Evolutionary conservation across 2,797 vertebrate species (phyloP), one percentile per base, ranked within the genome.

Genomic region (Etheostoma nigrum): DNA sequence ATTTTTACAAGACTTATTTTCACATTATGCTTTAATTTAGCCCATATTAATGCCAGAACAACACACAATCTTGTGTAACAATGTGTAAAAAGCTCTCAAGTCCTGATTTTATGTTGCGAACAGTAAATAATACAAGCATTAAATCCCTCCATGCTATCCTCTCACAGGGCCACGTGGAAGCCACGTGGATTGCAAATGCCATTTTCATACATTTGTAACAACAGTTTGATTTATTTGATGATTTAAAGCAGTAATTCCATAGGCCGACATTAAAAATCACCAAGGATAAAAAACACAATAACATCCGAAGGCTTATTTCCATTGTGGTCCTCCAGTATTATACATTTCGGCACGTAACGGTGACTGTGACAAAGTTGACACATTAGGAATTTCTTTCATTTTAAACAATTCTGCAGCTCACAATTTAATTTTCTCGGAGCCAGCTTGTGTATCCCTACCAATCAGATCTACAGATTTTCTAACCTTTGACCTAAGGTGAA

Each of bases 1-100:
- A 8, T 67, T 72, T 64, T 82, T 48, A 48, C 55, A 69, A 51
- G 60, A 49, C 21, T 72, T 78, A 75, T 78, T 76, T 75, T 83
- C 72, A 78, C 54, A 64, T 81, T 72, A 45, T 47, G 51, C 7
- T 25, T 67, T 72, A 52, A 68, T 74, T 67, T 71, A 73, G 53
- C n/a, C 5, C 9, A 18, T 19, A 19, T 19, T 45, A 49, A 58
- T 48, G 67, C 59, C 67, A 73, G 27, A 47, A 75, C 51, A 74
- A 57, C 36, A 66, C 60, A 30, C 16, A 52, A 5, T 6, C 19
- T 40, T 27, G n/a, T n/a, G n/a, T n/a, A n/a, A n/a, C n/a, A n/a
- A n/a, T 67, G 71, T 74, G n/a, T 40, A 30, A 68, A 52, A 16
- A 21, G 23, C 27, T 67, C 5, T 11, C 4, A 42, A 51, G 52